Conservation (phyloP, 2,888 invertebrate genomes). For the Andricus quercusramuli region DNA sequence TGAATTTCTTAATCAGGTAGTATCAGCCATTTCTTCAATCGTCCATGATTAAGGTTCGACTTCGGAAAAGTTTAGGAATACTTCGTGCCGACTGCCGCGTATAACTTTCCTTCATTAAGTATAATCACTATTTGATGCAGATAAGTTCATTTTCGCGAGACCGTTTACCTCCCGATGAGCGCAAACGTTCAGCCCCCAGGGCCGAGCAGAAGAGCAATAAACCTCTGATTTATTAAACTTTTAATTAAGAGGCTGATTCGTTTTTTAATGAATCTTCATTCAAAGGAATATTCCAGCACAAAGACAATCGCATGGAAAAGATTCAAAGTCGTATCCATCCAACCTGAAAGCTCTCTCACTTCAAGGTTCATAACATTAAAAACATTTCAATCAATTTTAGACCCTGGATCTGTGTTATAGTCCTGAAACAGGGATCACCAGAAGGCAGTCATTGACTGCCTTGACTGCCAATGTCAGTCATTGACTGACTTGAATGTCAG, state of each 20-base stretch:
- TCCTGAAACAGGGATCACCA: too few relatives aligned
- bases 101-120: conserved; percentile 70
- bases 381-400: not conserved
- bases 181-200: conserved; percentile 53
- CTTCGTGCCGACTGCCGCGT: conserved; percentile 58
- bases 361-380: not conserved
- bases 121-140: conserved; percentile 73
- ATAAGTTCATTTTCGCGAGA: conserved; percentile 70
- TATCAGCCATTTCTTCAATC: conserved; percentile 64
- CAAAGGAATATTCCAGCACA: conserved; percentile 55
- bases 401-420: too few relatives aligned
- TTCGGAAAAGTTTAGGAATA: conserved; percentile 65
- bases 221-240: conserved; percentile 67
- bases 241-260: conserved; percentile 69
- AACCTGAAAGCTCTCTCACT: not conserved
- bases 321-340: not conserved
- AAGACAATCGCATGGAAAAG: conserved; percentile 41
- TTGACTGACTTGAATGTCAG: too few relatives aligned
- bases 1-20: conserved; percentile 62
- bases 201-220: conserved; percentile 57
- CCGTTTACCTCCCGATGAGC: conserved; percentile 59
- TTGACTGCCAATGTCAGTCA: too few relatives aligned
- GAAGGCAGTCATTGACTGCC: too few relatives aligned
- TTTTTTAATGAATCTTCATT: conserved; percentile 58
- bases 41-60: conserved; percentile 65